Evolutionary conservation across 2,797 vertebrate genomes (phyloP), one percentile per base, ranked within the genome.

Genomic region (Pseudotriccus pelzelni): DNA sequence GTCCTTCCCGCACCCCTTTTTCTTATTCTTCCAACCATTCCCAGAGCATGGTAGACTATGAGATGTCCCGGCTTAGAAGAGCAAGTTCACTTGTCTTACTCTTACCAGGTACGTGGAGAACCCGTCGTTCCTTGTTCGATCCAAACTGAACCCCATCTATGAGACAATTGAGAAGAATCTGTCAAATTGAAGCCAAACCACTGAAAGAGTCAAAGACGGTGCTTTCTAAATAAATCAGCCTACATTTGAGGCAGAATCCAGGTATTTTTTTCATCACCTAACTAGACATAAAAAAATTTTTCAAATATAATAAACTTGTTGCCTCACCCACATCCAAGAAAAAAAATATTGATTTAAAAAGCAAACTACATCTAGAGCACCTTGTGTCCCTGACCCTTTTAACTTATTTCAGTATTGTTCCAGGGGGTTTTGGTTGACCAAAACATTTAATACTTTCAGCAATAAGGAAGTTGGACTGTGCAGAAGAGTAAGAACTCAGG

Each of bases 81-180:
- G 14, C 30, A 78, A 55, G 46, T 9, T 52, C 25, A 3, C 17
- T 20, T 23, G 13, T 59, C 37, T 97, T 94, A 98, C 9, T 62
- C 67, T 98, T 97, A 99, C 98, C 98, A 98, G 91, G 56, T 98
- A 99, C 19, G 98, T 98, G 55, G 98, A 98, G 90, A 99, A 98
- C 28, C 98, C 98, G 19, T 99, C 98, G 14, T 98, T 99, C 91
- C 97, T 98, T 24, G 98, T 98, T 34, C 98, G 97, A 90, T 98
- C 98, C 63, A 99, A 94, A 72, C 98, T 98, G 96, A 99, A 99
- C 27, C 98, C 98, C 69, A 99, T 96, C 98, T 99, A 59, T 7
- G 19, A 74, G 37, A 74, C 34, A 95, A 81, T 59, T 6, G 43
- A 91, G 50, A 93, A 41, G 6, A 83, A 74, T 39, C 63, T 58